Base-by-base conservation (phyloP, 2,113 vertebrate species). In the Myotis davidii region DNA sequence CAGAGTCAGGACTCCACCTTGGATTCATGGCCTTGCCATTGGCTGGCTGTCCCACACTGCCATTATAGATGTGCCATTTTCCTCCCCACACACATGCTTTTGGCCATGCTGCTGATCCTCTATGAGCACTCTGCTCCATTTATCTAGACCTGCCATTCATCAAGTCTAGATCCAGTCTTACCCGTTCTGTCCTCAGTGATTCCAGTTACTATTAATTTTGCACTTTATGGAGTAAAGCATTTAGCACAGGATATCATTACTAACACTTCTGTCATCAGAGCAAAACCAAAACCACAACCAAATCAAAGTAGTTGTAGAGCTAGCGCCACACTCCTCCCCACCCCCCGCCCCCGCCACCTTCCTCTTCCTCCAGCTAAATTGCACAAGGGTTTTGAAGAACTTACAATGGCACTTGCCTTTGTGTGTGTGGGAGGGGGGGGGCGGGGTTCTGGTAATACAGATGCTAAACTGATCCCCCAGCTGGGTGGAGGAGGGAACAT, bases 271-370 rank as follows among this genome's bases (percentile, higher is more conserved):
- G 13, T 6, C 32, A 0, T 37, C 10, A 42, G 20, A 34, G 45
- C 59, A 61, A 50, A 14, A 50, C 12, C 39, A 18, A 76, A 25
- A 73, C 2, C 50, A 37, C 56, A 79, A 54, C 48, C 18, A 37
- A 54, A 81, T 37, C 54, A 18, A 82, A 81, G 9, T 9, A 64
- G 32, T 5, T 25, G 61, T 64, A 39, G 23, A 21, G 56, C 17
- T 17, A 27, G 18, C 5, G 39, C 39, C n/a, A n/a, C 42, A 1
- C 39, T 1, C 23, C 59, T 3, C 6, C 25, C 3, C 7, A 5
- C 10, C 45, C 45, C 45, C 45, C 45, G 1, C 9, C 45, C 9
- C 45, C 2, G 7, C 11, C 17, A 34, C 69, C 17, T 23, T 23
- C 11, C 29, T 12, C 20, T 2, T 9, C 70, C 14, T 42, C 29